phyloP scores from a whole-genome alignment of 2,888 invertebrate genomes.

The Cephus runcator region DNA sequence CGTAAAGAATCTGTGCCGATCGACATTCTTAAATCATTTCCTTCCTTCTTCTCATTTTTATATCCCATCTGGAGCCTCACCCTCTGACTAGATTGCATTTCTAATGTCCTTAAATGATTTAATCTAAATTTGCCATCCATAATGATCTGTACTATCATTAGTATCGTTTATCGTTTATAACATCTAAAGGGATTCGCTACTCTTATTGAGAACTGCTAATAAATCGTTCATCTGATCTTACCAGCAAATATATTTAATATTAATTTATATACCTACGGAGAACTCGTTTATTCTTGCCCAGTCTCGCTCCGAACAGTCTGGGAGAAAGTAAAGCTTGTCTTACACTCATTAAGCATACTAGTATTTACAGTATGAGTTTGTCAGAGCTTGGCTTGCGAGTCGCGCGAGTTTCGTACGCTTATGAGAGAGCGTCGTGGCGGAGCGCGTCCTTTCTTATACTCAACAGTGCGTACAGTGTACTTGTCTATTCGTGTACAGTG shows the following conservation, averaged over 20 bases:
- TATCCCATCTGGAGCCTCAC: conserved; percentile 35
- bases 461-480: not conserved
- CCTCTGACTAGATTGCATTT: conserved; percentile 64
- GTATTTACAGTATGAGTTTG: conserved; percentile 30
- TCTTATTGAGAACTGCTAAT: conserved; percentile 39
- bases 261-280: conserved; percentile 35
- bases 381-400: conserved; percentile 3
- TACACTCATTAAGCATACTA: conserved; percentile 38
- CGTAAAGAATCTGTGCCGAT: not conserved
- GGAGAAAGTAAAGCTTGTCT: conserved; percentile 28
- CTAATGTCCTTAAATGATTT: conserved; percentile 52
- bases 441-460: not conserved
- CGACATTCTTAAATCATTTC: not conserved
- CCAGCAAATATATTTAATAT: conserved; percentile 36
- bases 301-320: conserved; percentile 15
- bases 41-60: not conserved
- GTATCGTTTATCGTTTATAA: conserved; percentile 36
- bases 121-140: conserved; percentile 39
- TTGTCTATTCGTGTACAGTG: no score
- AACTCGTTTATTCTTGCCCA: conserved; percentile 23
- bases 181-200: conserved; percentile 59
- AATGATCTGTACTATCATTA: conserved; percentile 28
- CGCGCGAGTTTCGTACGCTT: conserved; percentile 6
- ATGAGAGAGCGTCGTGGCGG: conserved; percentile 1
- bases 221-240: conserved; percentile 32